These are phyloP conservation scores for Aptenodytes forsteri DNA, from an alignment of 2,113 vertebrate species.

Conservation along the genomic window DNA sequence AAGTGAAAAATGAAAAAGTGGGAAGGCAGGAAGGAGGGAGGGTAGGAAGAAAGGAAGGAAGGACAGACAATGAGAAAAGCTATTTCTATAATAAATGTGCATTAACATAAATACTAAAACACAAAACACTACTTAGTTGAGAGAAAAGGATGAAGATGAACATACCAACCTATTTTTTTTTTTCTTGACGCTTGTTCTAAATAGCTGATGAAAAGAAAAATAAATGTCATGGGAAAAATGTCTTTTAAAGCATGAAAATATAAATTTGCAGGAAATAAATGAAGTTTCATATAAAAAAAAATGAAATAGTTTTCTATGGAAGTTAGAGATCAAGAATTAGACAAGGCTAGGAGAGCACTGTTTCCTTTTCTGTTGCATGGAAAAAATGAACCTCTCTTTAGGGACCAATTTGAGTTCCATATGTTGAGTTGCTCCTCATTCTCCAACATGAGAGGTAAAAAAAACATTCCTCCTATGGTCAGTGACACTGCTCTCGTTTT, in stretches of 20 bases:
- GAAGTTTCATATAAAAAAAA: not conserved
- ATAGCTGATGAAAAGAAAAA: not conserved
- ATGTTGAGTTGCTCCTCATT: not conserved
- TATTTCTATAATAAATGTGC: not conserved
- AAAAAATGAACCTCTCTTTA: not conserved
- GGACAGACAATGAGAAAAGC: not conserved
- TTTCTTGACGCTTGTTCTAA: not conserved
- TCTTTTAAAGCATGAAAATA: not conserved
- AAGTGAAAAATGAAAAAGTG: not conserved
- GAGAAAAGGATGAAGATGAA: not conserved
- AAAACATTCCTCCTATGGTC: not conserved
- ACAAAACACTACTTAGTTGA: not conserved
- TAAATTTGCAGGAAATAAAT: not conserved
- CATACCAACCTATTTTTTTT: too few relatives aligned
- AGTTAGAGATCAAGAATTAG: not conserved
- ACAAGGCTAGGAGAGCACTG: not conserved
- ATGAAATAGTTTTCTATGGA: not conserved
- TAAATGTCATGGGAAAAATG: not conserved
- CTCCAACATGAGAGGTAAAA: not conserved
- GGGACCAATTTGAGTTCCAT: not conserved
- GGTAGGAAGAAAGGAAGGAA: not conserved
- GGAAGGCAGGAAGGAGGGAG: not conserved
- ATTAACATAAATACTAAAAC: not conserved
- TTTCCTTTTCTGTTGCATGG: not conserved
- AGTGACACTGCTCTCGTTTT: not conserved